Evolutionary conservation across 2,113 vertebrate species (phyloP).

Genomic region (Cynopterus brachyotis): DNA sequence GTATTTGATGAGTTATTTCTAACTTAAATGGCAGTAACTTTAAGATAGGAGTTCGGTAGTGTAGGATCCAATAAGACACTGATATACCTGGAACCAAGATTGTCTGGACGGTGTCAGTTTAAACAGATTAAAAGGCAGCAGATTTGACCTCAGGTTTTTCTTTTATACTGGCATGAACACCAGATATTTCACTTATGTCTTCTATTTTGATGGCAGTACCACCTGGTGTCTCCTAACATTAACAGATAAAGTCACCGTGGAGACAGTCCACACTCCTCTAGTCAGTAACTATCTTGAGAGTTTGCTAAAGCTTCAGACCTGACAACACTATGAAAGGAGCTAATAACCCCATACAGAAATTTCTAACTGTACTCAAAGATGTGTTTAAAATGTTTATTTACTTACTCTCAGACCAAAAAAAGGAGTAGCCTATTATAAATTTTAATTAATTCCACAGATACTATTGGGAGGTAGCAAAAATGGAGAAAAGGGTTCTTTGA

Average conservation of each 20-base stretch:
- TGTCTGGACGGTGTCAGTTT: background rate
- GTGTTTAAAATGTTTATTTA: background rate
- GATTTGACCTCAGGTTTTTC: background rate
- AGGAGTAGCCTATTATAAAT: background rate
- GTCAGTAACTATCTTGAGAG: background rate
- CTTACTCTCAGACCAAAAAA: background rate
- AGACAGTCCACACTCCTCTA: background rate
- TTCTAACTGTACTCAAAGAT: background rate
- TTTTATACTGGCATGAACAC: background rate
- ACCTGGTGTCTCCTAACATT: background rate
- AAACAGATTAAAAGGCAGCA: background rate
- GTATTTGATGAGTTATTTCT: background rate
- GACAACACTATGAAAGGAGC: background rate
- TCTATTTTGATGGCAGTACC: background rate
- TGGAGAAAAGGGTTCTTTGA: background rate
- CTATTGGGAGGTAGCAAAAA: background rate
- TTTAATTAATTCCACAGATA: background rate
- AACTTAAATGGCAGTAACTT: background rate
- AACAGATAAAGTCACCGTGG: background rate
- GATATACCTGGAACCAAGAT: background rate
- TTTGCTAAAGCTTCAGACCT: background rate
- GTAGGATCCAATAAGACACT: too few relatives aligned
- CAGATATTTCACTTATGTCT: background rate
- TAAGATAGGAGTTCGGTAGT: background rate
- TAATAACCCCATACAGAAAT: background rate